Percentiles rank a stretch among this genome's conserved stretches.
Conservation (phyloP, 2,797 vertebrate genomes). For the Fringilla coelebs region DNA sequence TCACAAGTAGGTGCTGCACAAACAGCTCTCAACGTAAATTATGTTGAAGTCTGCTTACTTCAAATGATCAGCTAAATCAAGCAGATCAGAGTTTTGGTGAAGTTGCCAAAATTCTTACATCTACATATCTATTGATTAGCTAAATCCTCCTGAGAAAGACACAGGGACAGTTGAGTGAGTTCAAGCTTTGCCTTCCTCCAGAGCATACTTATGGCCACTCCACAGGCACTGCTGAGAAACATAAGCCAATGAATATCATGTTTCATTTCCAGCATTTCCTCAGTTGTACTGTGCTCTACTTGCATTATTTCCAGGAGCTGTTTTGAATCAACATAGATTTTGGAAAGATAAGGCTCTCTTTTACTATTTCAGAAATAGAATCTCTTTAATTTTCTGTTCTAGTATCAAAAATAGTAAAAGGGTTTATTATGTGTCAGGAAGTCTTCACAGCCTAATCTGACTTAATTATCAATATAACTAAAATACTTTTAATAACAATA, state of each 20-base stretch:
- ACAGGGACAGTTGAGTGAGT: not conserved
- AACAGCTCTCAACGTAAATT: not conserved
- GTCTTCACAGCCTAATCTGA: not conserved
- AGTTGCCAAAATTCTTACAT: conserved; percentile 50
- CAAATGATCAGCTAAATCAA: conserved; percentile 61
- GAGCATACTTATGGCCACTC: not conserved
- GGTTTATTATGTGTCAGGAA: not conserved
- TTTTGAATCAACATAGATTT: not conserved
- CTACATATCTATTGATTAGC: conserved; percentile 35
- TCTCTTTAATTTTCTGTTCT: not conserved
- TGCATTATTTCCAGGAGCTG: not conserved
- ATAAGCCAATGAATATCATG: not conserved
- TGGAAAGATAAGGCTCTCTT: not conserved
- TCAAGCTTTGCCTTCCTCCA: not conserved
- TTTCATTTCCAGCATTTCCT: not conserved
- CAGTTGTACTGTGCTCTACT: not conserved
- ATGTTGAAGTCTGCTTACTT: conserved; percentile 34
- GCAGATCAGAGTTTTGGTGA: conserved; percentile 42
- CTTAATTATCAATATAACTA: not conserved
- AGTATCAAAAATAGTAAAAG: not conserved
- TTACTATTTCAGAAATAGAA: not conserved
- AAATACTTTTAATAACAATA: conserved; percentile 1
- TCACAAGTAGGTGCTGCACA: not conserved
- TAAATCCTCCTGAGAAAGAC: conserved; percentile 43
- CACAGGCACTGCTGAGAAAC: not conserved